Percentiles rank a stretch among this genome's conserved stretches.
These are phyloP conservation scores for Clistopyga incitator DNA, from an alignment of 2,888 invertebrate genomes.

Conservation along the genomic window DNA sequence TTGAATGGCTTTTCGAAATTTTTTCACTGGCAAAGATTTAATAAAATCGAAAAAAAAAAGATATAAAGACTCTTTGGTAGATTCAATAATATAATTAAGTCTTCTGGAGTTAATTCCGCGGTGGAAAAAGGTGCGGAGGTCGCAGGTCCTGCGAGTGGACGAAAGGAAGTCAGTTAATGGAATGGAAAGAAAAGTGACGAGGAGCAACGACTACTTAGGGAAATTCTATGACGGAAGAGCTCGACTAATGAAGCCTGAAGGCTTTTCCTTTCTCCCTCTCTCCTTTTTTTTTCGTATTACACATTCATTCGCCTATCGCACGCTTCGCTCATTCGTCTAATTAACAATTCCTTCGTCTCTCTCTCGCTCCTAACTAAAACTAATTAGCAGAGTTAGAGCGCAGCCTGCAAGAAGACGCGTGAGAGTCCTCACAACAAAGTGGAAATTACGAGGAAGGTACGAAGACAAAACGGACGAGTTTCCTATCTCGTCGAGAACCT, in stretches of 20 bases:
- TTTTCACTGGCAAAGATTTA: background rate
- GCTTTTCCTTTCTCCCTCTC: background rate
- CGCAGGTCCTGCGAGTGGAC: background rate
- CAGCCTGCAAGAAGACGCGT: slow-evolving; percentile 19
- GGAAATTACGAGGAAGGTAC: slow-evolving; percentile 2
- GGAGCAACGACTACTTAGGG: background rate
- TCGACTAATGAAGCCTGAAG: slow-evolving; percentile 29
- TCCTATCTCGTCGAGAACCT: slow-evolving; percentile 15
- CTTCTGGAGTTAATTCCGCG: background rate
- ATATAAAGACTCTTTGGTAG: background rate
- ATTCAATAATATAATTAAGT: background rate
- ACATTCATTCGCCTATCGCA: background rate
- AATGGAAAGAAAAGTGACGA: slow-evolving; percentile 17
- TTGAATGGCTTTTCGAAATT: background rate
- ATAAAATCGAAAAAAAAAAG: background rate
- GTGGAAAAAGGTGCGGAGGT: slow-evolving; percentile 2
- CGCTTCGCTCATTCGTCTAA: slow-evolving; percentile 10
- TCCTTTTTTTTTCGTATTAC: slow-evolving; percentile 3
- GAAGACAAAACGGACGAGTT: slow-evolving; percentile 20
- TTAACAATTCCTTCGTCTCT: slow-evolving; percentile 22
- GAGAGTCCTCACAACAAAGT: slow-evolving; percentile 3
- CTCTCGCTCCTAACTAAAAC: slow-evolving; percentile 21
- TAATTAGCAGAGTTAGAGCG: slow-evolving; percentile 48
- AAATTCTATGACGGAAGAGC: slow-evolving; percentile 12
- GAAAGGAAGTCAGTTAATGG: slow-evolving; percentile 9